phyloP scores from a whole-genome alignment of 2,797 vertebrate genomes.

The Moxostoma hubbsi region DNA sequence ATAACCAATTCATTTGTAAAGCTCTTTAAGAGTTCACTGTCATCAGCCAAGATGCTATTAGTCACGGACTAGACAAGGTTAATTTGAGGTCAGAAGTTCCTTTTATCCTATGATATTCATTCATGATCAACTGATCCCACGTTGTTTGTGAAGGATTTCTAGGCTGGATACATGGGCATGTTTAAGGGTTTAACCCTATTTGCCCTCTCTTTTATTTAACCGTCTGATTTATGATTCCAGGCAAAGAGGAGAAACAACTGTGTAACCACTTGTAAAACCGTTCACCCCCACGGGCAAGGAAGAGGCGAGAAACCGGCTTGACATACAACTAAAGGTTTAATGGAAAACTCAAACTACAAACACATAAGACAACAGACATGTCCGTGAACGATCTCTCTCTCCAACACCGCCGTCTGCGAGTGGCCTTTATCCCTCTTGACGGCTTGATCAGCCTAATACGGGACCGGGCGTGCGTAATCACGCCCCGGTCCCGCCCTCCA shows the following conservation, averaged over 20 bases:
- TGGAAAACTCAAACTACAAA: no score
- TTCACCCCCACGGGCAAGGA: no score
- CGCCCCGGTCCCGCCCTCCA: no score
- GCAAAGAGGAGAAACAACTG: slow-evolving; percentile 70
- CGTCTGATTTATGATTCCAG: slow-evolving; percentile 75
- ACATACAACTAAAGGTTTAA: no score
- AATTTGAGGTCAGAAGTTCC: slow-evolving; percentile 21
- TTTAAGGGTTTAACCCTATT: slow-evolving; percentile 75
- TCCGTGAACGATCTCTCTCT: no score
- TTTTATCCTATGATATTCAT: slow-evolving; percentile 33
- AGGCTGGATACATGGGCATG: slow-evolving; percentile 65
- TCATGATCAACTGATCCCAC: slow-evolving; percentile 32
- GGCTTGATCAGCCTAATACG: no score
- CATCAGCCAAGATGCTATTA: background rate
- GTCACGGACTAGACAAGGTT: slow-evolving; percentile 22
- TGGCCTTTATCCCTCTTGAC: no score
- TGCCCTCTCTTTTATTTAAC: slow-evolving; percentile 74
- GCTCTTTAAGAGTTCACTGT: background rate
- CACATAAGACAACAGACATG: no score
- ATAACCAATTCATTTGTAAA: background rate
- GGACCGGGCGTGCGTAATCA: no score
- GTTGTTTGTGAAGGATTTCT: slow-evolving; percentile 19
- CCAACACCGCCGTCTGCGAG: no score
- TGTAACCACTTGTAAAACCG: no score
- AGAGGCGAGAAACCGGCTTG: no score